These are phyloP conservation scores for Dendrolimus punctatus DNA, from an alignment of 1,140 invertebrate species.

Conservation along the genomic window DNA sequence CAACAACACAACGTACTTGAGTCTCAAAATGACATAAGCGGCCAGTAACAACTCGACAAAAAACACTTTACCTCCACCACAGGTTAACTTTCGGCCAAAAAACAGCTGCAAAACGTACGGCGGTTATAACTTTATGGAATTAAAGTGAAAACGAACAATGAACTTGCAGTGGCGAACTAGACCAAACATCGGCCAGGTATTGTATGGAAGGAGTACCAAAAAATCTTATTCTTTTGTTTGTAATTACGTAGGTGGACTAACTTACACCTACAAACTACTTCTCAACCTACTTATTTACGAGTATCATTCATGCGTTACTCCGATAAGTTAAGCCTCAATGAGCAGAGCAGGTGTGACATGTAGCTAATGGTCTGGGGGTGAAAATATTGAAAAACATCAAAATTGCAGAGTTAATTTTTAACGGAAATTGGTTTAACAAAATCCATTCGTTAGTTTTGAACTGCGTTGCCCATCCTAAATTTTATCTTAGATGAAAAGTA, in stretches of 20 bases:
- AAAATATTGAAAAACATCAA: too few species aligned
- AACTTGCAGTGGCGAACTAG: constrained; percentile 65
- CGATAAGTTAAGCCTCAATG: too few species aligned
- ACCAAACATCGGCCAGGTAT: constrained; percentile 54
- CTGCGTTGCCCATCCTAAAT: too few species aligned
- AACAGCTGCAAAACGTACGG: constrained; percentile 35
- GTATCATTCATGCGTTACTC: background rate
- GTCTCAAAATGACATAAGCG: constrained; percentile 53
- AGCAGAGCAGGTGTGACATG: too few species aligned
- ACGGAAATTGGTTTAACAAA: too few species aligned
- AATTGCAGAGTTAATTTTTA: too few species aligned
- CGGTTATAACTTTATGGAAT: constrained; percentile 41
- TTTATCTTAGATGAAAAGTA: too few species aligned
- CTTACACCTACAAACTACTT: constrained; percentile 7
- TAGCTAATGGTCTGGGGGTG: too few species aligned
- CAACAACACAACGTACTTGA: constrained; percentile 55
- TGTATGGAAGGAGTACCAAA: constrained; percentile 34
- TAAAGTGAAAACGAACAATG: constrained; percentile 46
- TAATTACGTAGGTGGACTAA: constrained; percentile 16
- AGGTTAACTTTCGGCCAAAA: constrained; percentile 43
- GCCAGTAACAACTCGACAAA: constrained; percentile 37
- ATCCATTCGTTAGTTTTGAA: too few species aligned
- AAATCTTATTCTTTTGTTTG: constrained; percentile 26
- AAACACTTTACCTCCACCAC: constrained; percentile 42
- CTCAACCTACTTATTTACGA: background rate